Evolutionary conservation across 2,113 vertebrate species (phyloP).

Genomic region (Cichladusa arquata): DNA sequence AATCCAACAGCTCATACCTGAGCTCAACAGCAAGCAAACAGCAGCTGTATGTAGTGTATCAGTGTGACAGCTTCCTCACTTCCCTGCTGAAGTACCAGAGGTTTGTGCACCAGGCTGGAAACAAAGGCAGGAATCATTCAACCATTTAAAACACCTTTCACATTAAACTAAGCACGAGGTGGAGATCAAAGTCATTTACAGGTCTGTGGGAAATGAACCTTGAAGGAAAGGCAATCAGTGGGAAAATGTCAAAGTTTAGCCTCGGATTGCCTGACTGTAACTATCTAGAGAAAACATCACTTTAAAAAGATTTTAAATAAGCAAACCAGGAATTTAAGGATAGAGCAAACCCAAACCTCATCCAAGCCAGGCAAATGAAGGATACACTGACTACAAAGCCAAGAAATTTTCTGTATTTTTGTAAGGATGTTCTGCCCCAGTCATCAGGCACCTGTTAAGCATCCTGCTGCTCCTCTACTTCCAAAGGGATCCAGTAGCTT

Average conservation of each 20-base stretch:
- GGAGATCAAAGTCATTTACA: conserved; percentile 43
- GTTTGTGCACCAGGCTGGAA: not conserved
- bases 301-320: not conserved
- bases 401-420: not conserved
- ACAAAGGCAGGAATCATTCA: not conserved
- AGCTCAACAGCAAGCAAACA: not conserved
- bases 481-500: not conserved
- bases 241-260: conserved; percentile 30
- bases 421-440: not conserved
- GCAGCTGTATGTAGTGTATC: not conserved
- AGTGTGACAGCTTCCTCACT: not conserved
- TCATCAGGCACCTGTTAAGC: conserved; percentile 11
- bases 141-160: conserved; percentile 41
- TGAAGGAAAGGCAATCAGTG: conserved; percentile 31
- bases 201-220: conserved; percentile 41
- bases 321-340: not conserved
- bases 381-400: not conserved
- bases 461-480: not conserved
- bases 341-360: not conserved
- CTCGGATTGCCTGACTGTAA: not conserved
- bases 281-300: not conserved
- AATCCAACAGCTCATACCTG: not conserved
- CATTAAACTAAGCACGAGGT: conserved; percentile 15
- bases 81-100: not conserved
- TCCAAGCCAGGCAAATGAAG: not conserved